Evolutionary conservation across 1,140 invertebrate genomes (phyloP).

Genomic region (Drosophila tsacasi): DNA sequence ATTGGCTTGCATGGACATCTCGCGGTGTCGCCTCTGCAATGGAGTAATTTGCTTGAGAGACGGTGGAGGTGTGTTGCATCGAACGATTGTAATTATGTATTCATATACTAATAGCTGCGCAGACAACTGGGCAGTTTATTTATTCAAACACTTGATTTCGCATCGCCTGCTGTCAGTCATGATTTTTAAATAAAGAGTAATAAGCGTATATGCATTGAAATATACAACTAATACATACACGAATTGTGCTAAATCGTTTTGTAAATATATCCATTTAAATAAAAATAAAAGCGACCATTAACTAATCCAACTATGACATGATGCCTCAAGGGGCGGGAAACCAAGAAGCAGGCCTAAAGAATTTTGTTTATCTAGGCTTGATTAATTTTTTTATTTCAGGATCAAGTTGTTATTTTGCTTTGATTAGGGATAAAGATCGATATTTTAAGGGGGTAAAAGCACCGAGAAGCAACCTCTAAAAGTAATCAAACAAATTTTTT

Average conservation of each 20-base stretch:
- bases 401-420: not conserved
- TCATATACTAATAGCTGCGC: conserved; percentile 61
- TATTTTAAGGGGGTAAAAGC: too few species aligned
- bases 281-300: conserved; percentile 56
- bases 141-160: conserved; percentile 54
- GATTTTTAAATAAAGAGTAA: conserved; percentile 59
- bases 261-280: conserved; percentile 63
- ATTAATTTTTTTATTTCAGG: not conserved
- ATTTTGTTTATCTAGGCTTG: not conserved
- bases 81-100: conserved; percentile 76
- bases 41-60: conserved; percentile 57
- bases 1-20: conserved; percentile 19
- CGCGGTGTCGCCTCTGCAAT: conserved; percentile 32
- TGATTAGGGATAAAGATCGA: too few species aligned
- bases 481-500: too few species aligned
- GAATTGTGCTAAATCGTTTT: conserved; percentile 65
- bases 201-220: conserved; percentile 18
- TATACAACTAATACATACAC: conserved; percentile 28
- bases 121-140: conserved; percentile 38
- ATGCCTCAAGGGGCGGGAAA: not conserved
- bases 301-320: conserved; percentile 19
- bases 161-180: conserved; percentile 63
- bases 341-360: not conserved
- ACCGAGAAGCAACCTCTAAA: too few species aligned
- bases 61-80: conserved; percentile 37